Conservation (phyloP, 1,140 invertebrate species). For the Microvelia longipes region DNA sequence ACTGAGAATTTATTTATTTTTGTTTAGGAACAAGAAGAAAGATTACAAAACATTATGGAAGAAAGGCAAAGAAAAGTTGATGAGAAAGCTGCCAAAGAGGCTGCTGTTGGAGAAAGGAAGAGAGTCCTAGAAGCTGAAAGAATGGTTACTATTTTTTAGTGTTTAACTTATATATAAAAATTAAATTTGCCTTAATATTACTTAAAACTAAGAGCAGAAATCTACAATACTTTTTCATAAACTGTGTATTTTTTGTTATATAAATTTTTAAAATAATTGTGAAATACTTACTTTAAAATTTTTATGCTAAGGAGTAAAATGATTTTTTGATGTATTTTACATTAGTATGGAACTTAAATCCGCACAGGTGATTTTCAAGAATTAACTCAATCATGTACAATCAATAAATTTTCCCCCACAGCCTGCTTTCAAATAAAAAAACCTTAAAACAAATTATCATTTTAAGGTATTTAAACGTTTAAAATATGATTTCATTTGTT, state of each 20-base stretch:
- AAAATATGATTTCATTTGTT: no score
- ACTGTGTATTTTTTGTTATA: neutral
- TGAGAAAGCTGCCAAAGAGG: constrained; percentile 87
- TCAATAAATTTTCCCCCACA: no score
- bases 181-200: neutral
- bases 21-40: constrained; percentile 54
- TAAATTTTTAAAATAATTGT: neutral
- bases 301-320: neutral
- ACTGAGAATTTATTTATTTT: no score
- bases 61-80: constrained; percentile 57
- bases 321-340: no score
- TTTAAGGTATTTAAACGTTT: no score
- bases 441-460: no score
- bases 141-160: constrained; percentile 34
- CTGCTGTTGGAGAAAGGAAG: constrained; percentile 77
- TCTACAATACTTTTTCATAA: neutral
- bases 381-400: no score
- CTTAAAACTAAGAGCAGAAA: neutral
- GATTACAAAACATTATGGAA: constrained; percentile 57
- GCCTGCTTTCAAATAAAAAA: no score
- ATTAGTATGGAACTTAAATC: no score
- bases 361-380: no score
- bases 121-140: constrained; percentile 72
- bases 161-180: no score
- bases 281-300: neutral